phyloP scores from a whole-genome alignment of 2,113 vertebrate species.

The Fregata magnificens region DNA sequence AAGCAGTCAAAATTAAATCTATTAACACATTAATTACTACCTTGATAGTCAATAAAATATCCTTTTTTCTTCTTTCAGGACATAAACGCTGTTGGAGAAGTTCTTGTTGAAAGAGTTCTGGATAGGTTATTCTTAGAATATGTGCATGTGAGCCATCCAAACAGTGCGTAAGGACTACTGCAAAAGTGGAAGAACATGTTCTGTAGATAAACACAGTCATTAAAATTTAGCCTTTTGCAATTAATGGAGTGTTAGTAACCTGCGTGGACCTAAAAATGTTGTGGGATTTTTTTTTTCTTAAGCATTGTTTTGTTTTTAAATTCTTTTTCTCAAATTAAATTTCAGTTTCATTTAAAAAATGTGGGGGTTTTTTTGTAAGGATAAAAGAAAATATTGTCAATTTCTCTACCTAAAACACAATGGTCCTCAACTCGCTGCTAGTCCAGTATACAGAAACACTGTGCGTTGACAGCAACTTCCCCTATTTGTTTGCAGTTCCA shows the following conservation, averaged over 20 bases:
- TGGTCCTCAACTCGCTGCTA: background rate
- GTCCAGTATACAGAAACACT: background rate
- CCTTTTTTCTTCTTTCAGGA: conserved; percentile 30
- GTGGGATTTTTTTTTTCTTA: background rate
- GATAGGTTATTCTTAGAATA: conserved; percentile 64
- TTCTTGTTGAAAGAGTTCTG: conserved; percentile 62
- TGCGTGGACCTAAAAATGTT: background rate
- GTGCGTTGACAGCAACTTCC: background rate
- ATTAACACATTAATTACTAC: background rate
- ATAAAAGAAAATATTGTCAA: background rate
- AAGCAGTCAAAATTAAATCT: background rate
- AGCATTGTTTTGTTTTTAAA: background rate
- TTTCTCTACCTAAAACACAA: background rate
- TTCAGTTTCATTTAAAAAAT: background rate
- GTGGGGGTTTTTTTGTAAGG: background rate
- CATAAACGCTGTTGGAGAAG: conserved; percentile 64
- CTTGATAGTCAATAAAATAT: background rate
- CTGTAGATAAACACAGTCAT: background rate
- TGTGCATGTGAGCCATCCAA: conserved; percentile 50
- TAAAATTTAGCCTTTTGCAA: conserved; percentile 30
- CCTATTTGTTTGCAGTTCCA: background rate
- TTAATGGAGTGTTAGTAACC: background rate
- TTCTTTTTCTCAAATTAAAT: background rate
- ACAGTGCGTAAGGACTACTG: background rate
- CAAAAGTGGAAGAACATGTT: background rate